Evolutionary conservation across 2,113 vertebrate species (phyloP).

Genomic region (Erythrocercus mccallii): DNA sequence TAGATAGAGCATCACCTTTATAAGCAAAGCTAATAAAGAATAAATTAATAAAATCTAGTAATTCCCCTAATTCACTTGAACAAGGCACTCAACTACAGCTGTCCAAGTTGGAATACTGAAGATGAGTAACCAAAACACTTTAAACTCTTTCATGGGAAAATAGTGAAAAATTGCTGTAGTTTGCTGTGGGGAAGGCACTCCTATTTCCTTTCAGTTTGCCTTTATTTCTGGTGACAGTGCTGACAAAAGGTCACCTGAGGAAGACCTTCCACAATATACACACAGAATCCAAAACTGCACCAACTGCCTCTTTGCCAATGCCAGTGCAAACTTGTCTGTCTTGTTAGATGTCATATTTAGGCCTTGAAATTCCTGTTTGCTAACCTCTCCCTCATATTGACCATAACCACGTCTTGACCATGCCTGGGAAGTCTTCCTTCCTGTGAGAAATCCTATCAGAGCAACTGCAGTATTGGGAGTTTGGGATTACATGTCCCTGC

Average conservation of each 20-base stretch:
- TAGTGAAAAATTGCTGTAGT: background rate
- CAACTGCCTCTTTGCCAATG: background rate
- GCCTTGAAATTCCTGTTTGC: background rate
- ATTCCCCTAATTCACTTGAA: background rate
- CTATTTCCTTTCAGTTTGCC: background rate
- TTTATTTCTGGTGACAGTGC: background rate
- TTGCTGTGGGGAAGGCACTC: background rate
- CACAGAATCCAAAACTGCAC: background rate
- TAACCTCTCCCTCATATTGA: background rate
- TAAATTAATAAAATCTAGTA: background rate
- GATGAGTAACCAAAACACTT: background rate
- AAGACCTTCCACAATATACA: background rate
- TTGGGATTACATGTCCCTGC: background rate
- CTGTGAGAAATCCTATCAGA: background rate
- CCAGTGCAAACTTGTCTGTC: background rate
- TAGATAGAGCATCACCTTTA: background rate
- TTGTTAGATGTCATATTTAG: background rate
- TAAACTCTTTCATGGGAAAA: background rate
- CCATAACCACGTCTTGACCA: background rate
- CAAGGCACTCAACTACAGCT: background rate
- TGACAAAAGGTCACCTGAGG: background rate
- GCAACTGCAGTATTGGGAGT: background rate
- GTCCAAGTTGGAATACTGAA: background rate
- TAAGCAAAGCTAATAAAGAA: background rate
- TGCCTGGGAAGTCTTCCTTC: background rate